A percentile compares a stretch with the other conserved stretches of the same genome.
phyloP scores from a whole-genome alignment of 2,888 invertebrate genomes.

The Dilophus febrilis region DNA sequence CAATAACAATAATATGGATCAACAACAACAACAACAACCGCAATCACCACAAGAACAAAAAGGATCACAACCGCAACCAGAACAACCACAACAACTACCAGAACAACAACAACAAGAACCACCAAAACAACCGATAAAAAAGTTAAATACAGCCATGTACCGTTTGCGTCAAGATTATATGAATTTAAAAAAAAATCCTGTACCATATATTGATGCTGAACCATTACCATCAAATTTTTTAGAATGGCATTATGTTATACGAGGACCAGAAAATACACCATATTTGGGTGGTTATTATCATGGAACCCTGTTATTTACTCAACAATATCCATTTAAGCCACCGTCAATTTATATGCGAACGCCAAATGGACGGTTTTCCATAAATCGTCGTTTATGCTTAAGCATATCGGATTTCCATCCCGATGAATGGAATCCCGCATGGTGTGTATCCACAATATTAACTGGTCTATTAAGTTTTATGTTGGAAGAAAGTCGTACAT shows the following conservation, averaged over 20 bases:
- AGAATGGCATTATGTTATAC: constrained; percentile 53
- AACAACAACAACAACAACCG: too few species aligned
- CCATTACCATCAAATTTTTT: constrained; percentile 90
- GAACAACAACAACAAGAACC: too few species aligned
- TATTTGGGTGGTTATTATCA: constrained; percentile 88
- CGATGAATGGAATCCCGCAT: constrained; percentile 99
- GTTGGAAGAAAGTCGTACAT: constrained; percentile 89
- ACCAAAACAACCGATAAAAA: too few species aligned
- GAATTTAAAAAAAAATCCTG: constrained; percentile 85
- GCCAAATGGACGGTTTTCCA: constrained; percentile 90
- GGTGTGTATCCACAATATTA: constrained; percentile 94
- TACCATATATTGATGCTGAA: constrained; percentile 90
- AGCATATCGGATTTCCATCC: constrained; percentile 50
- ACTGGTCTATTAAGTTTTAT: constrained; percentile 94
- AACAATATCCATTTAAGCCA: constrained; percentile 94
- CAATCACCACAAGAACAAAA: too few species aligned
- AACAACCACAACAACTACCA: too few species aligned
- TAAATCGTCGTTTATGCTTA: constrained; percentile 80
- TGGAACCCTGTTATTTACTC: constrained; percentile 88
- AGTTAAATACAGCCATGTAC: constrained; percentile 38
- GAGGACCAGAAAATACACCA: constrained; percentile 85
- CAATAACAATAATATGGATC: too few species aligned
- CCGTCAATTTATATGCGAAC: constrained; percentile 97
- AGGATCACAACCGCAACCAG: too few species aligned
- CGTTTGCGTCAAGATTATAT: constrained; percentile 93